A percentile compares a stretch with the other conserved stretches of the same genome.
phyloP scores from a whole-genome alignment of 1,140 invertebrate genomes.

The Hycleus cichorii region DNA sequence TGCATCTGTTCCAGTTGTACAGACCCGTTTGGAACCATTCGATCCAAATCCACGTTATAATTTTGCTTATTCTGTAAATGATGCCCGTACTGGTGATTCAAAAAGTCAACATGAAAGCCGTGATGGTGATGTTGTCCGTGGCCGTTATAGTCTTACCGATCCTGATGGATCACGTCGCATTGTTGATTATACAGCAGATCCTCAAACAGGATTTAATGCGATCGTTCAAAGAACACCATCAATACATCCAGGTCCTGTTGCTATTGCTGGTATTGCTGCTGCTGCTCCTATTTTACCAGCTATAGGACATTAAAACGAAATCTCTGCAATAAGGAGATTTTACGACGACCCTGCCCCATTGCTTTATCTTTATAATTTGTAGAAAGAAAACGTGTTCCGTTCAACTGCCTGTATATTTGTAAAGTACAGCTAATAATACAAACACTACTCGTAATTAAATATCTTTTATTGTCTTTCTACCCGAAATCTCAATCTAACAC shows the following conservation, averaged over 20 bases:
- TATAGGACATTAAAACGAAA: slow-evolving; percentile 3
- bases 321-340: slow-evolving; percentile 6
- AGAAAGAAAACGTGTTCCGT: slow-evolving; percentile 11
- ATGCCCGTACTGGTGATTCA: slow-evolving; percentile 62
- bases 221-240: slow-evolving; percentile 39
- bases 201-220: slow-evolving; percentile 46
- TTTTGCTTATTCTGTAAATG: slow-evolving; percentile 63
- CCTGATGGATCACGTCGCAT: slow-evolving; percentile 44
- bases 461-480: no score
- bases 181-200: slow-evolving; percentile 45
- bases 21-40: slow-evolving; percentile 48
- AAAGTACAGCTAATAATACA: slow-evolving; percentile 11
- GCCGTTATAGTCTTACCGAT: slow-evolving; percentile 44
- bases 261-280: slow-evolving; percentile 6
- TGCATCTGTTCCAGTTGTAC: slow-evolving; percentile 33
- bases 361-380: slow-evolving; percentile 2
- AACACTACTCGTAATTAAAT: not conserved
- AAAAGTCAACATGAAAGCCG: slow-evolving; percentile 50
- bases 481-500: no score
- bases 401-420: slow-evolving; percentile 9
- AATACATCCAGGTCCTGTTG: slow-evolving; percentile 9
- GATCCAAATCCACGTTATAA: slow-evolving; percentile 65
- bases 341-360: slow-evolving; percentile 8
- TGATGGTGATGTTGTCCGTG: slow-evolving; percentile 45
- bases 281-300: not conserved